Evolutionary conservation across 2,888 invertebrate genomes (phyloP), one percentile per base, ranked within the genome.

Genomic region (Elysia crispata): DNA sequence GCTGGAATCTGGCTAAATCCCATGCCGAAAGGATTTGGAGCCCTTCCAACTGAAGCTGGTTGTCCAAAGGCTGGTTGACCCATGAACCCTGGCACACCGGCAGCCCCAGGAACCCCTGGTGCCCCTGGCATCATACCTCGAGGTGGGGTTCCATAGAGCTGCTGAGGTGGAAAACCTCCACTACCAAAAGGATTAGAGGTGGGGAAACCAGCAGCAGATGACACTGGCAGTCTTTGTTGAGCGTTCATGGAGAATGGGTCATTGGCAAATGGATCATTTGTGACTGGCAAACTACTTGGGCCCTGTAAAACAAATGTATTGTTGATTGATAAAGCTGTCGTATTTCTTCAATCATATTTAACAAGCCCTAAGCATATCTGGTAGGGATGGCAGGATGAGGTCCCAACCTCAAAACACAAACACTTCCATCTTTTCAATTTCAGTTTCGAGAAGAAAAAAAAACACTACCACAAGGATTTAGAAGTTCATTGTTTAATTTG

Each of bases 211-310:
- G 31, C 8, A 18, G 50, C 54, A 15, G 25, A 54, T 30, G 62
- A 76, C 13, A 77, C 20, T 67, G 64, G 60, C 18, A 60, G n/a
- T 13, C 13, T 64, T 15, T 66, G 78, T 20, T 79, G 83, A 18
- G 64, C 75, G 25, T 28, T 20, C n/a, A 81, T 41, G 30, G 76
- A 60, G 77, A 86, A 86, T 1, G 86, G 86, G 62, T 86, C 85
- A 76, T 78, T 82, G 33, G 82, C 85, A 80, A 86, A 87, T 15
- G 86, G 87, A 76, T 87, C 86, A 62, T n/a, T 76, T 3, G 83
- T 78, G 20, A 83, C 77, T 73, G 86, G 85, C 30, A 85, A 50
- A 18, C 66, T 77, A 64, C 67, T 69, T 23, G 25, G 1, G 31
- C 64, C 72, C 79, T 79, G 79, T 64, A 79, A 79, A 15, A 67